These are phyloP conservation scores for Tiaroga cobitis DNA, from an alignment of 2,797 vertebrate genomes.

Conservation along the genomic window DNA sequence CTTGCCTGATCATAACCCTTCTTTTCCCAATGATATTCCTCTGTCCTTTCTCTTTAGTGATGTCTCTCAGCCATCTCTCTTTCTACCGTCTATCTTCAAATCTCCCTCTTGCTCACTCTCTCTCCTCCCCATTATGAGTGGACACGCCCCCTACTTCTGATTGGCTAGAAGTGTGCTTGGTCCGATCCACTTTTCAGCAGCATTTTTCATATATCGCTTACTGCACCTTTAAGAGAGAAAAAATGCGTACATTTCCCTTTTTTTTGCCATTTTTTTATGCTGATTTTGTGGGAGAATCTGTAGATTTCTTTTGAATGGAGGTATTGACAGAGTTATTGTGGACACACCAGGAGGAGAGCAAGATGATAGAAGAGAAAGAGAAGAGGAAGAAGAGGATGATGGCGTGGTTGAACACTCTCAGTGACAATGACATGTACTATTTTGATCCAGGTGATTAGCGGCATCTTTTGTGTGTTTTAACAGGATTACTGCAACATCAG, in stretches of 20 bases:
- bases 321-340: not conserved
- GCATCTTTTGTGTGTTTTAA: constrained; percentile 59
- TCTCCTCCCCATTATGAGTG: not conserved
- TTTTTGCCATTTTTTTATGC: not conserved
- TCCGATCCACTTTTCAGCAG: not conserved
- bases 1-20: not conserved
- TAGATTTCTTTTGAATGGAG: not conserved
- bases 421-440: constrained; percentile 33
- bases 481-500: constrained; percentile 58
- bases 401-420: not conserved
- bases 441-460: constrained; percentile 59
- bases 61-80: not conserved
- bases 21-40: not conserved
- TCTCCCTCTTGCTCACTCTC: not conserved
- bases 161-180: not conserved
- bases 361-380: not conserved
- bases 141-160: not conserved
- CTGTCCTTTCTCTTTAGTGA: not conserved
- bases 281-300: not conserved
- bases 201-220: not conserved
- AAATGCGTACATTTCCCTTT: not conserved
- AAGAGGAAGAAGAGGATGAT: not conserved
- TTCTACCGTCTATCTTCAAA: not conserved
- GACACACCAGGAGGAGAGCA: not conserved
- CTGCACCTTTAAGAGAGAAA: not conserved